Evolutionary conservation across 1,140 invertebrate genomes (phyloP).

Genomic region (Liolophura sinensis): DNA sequence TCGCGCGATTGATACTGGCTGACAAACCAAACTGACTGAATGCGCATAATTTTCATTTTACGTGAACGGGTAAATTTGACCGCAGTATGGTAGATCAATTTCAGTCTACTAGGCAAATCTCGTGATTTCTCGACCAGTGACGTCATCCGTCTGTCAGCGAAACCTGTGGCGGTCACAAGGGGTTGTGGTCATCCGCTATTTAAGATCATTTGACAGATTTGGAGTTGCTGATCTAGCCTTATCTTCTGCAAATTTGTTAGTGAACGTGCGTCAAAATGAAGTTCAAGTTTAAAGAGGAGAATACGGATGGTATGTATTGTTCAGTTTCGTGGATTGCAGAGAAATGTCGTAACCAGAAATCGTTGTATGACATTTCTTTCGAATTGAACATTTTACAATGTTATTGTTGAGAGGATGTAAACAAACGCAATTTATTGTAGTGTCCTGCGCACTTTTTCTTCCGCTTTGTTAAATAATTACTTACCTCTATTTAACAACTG

Average conservation of each 20-base stretch:
- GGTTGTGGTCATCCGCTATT: too few relatives aligned
- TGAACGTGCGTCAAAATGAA: slow-evolving; percentile 37
- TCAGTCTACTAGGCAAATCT: too few relatives aligned
- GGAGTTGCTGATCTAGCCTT: neutral
- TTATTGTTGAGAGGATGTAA: neutral
- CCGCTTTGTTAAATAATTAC: neutral
- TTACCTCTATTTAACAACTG: neutral
- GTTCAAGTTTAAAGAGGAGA: slow-evolving; percentile 52
- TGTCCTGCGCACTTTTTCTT: neutral
- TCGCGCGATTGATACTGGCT: too few relatives aligned
- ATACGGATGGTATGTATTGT: slow-evolving; percentile 41
- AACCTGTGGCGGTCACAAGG: too few relatives aligned
- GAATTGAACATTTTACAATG: neutral
- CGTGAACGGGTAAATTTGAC: too few relatives aligned
- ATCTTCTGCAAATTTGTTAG: neutral
- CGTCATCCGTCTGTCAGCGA: too few relatives aligned
- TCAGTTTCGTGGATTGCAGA: neutral
- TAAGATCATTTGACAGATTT: neutral
- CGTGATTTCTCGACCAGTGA: too few relatives aligned
- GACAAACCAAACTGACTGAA: too few relatives aligned
- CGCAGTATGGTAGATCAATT: too few relatives aligned
- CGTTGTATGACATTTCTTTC: neutral
- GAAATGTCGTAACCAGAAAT: neutral
- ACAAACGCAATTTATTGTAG: neutral
- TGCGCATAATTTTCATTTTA: too few relatives aligned